A percentile compares a stretch with the other conserved stretches of the same genome.
These are phyloP conservation scores for Chaenogobius annularis DNA, from an alignment of 2,113 vertebrate species.

Conservation along the genomic window DNA sequence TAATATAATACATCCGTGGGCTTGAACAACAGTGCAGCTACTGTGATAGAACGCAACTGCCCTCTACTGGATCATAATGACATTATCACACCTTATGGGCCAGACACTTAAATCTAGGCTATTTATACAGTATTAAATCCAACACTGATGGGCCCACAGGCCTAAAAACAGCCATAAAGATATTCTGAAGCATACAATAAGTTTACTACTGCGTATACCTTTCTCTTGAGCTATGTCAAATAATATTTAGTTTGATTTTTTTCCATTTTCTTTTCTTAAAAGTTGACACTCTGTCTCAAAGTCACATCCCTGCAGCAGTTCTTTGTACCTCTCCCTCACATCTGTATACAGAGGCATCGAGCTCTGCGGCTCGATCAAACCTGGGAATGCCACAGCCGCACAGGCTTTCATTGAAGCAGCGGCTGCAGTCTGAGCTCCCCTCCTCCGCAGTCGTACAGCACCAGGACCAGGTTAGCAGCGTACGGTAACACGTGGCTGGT, in stretches of 20 bases:
- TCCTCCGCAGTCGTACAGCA: conserved; percentile 85
- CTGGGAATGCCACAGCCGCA: conserved; percentile 77
- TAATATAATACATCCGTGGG: too few relatives aligned
- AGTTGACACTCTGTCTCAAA: conserved; percentile 81
- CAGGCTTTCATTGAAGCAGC: conserved; percentile 90
- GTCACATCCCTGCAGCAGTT: conserved; percentile 83
- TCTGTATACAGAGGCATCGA: conserved; percentile 77
- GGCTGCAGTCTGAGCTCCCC: conserved; percentile 82
- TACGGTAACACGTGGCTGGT: conserved; percentile 88
- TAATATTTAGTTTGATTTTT: not conserved
- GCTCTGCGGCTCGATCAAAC: conserved; percentile 60
- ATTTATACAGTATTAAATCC: not conserved
- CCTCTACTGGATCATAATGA: not conserved
- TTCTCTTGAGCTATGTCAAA: not conserved
- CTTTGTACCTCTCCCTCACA: conserved; percentile 80
- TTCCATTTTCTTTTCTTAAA: conserved; percentile 20
- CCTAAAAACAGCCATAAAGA: too few relatives aligned
- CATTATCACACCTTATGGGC: not conserved
- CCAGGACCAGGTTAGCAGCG: conserved; percentile 87
- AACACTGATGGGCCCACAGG: too few relatives aligned
- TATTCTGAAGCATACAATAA: too few relatives aligned
- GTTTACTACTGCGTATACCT: not conserved
- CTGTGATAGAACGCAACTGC: not conserved
- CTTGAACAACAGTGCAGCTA: too few relatives aligned
- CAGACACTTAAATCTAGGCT: not conserved